A percentile compares a stretch with the other conserved stretches of the same genome.
Conservation (phyloP, 2,113 vertebrate genomes). For the western clawed frog (Xenopus tropicalis) region DNA sequence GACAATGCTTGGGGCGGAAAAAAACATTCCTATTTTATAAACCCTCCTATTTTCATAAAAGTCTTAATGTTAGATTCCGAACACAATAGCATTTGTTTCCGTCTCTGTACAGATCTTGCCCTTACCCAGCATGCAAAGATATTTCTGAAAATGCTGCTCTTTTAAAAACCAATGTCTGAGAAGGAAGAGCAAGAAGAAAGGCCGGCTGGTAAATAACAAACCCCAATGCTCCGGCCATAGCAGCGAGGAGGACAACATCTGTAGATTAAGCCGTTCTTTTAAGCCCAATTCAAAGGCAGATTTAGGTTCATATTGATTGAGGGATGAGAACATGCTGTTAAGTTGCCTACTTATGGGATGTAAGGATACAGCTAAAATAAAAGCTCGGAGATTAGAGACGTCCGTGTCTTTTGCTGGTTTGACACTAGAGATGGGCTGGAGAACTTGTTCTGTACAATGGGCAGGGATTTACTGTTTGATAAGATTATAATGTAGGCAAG, state of each 20-base stretch:
- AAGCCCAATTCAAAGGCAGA: slow-evolving; percentile 8
- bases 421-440: background rate
- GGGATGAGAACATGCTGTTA: slow-evolving; percentile 11
- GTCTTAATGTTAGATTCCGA: no score
- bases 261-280: slow-evolving; percentile 20
- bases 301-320: slow-evolving; percentile 30
- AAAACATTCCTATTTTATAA: no score
- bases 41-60: no score
- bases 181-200: background rate
- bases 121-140: background rate
- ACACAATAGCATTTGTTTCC: no score
- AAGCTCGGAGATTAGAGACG: background rate
- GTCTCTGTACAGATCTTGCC: background rate
- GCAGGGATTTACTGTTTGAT: background rate
- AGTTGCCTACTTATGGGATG: slow-evolving; percentile 17
- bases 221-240: background rate
- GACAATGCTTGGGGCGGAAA: no score
- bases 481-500: background rate
- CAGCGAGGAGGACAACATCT: background rate
- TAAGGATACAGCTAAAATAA: background rate
- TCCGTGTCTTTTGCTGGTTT: slow-evolving; percentile 1
- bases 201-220: background rate
- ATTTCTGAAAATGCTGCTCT: no score
- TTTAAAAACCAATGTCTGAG: background rate
- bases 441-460: background rate